phyloP scores from a whole-genome alignment of 2,797 vertebrate genomes.

The Peromyscus attwateri region DNA sequence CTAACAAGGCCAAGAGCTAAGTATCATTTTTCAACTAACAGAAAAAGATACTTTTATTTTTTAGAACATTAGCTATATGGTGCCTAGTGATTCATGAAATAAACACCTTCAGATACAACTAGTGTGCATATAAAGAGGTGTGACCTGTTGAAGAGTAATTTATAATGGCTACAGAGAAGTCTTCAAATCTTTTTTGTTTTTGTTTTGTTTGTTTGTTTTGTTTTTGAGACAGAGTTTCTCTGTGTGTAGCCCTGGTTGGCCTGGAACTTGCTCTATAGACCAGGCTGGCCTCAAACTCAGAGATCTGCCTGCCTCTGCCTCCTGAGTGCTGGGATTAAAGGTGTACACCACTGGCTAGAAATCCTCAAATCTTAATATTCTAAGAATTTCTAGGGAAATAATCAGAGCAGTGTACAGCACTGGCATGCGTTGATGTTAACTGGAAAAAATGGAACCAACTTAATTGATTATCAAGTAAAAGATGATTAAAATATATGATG shows the following conservation, averaged over 20 bases:
- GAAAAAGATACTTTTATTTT: slow-evolving; percentile 8
- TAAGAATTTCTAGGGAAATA: slow-evolving; percentile 57
- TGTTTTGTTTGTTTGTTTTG: background rate
- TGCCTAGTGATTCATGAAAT: background rate
- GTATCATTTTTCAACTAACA: slow-evolving; percentile 41
- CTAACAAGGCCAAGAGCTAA: slow-evolving; percentile 33
- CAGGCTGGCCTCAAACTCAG: background rate
- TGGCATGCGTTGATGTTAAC: slow-evolving; percentile 4
- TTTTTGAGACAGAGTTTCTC: background rate
- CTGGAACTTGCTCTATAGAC: background rate
- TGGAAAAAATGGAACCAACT: slow-evolving; percentile 33
- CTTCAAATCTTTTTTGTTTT: slow-evolving; percentile 33
- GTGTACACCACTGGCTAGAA: background rate
- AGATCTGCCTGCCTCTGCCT: background rate
- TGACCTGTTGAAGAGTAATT: slow-evolving; percentile 48
- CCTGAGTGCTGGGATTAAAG: background rate
- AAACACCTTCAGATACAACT: background rate
- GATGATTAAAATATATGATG: slow-evolving; percentile 48
- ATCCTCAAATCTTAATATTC: slow-evolving; percentile 57
- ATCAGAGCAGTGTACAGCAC: background rate
- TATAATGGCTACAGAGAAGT: slow-evolving; percentile 37
- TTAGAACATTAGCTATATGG: background rate
- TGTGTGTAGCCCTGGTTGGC: background rate
- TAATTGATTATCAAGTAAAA: slow-evolving; percentile 30
- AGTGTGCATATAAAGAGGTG: slow-evolving; percentile 36